These are phyloP conservation scores for Laticauda colubrina DNA, from an alignment of 2,113 vertebrate species.

Conservation along the genomic window DNA sequence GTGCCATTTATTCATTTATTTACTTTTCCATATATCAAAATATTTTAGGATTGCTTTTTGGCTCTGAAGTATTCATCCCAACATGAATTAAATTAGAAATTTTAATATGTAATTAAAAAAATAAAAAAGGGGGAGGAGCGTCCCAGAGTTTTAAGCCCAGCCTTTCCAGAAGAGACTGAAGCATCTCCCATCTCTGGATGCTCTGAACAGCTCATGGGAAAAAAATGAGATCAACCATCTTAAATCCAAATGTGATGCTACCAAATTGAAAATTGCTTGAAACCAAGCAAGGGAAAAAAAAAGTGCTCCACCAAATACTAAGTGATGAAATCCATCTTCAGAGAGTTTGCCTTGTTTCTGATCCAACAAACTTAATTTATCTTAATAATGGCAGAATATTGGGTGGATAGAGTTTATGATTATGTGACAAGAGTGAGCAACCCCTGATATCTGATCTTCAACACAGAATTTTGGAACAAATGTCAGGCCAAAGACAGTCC, in stretches of 20 bases:
- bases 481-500: background rate
- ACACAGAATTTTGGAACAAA: background rate
- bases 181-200: too few relatives aligned
- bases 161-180: too few relatives aligned
- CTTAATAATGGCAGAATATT: background rate
- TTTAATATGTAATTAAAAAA: background rate
- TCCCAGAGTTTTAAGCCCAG: too few relatives aligned
- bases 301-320: background rate
- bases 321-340: background rate
- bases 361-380: background rate
- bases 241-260: background rate
- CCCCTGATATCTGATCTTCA: background rate
- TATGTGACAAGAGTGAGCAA: background rate
- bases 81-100: background rate
- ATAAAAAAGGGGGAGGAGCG: too few relatives aligned
- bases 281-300: background rate
- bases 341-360: background rate
- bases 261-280: background rate
- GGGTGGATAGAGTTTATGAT: background rate
- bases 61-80: background rate
- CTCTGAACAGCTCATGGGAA: too few relatives aligned
- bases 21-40: background rate
- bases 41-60: background rate
- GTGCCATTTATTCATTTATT: background rate
- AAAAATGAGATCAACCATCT: background rate